Evolutionary conservation across 1,140 invertebrate genomes (phyloP).

Genomic region (Ooceraea biroi): DNA sequence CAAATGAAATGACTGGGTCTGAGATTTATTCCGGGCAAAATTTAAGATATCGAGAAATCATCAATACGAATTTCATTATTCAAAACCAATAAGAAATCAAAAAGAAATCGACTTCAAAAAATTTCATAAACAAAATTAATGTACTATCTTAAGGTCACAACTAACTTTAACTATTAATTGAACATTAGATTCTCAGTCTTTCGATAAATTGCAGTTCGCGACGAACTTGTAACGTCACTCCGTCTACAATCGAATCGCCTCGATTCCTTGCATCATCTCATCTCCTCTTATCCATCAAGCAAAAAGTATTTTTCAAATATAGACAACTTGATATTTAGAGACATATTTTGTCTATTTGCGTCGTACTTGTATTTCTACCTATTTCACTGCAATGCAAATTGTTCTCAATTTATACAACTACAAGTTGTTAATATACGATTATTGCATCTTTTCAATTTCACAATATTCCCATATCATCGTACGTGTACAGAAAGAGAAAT

Average conservation of each 20-base stretch:
- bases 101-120: constrained; percentile 1
- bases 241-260: constrained; percentile 6
- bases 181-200: constrained; percentile 72
- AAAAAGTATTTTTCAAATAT: background rate
- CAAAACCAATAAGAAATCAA: constrained; percentile 1
- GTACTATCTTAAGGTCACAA: constrained; percentile 60
- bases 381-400: background rate
- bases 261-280: background rate
- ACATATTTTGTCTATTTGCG: constrained; percentile 1
- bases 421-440: constrained; percentile 5
- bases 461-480: background rate
- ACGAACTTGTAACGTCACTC: constrained; percentile 40
- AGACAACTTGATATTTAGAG: constrained; percentile 5
- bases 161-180: constrained; percentile 59
- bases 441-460: background rate
- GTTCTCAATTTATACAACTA: constrained; percentile 13
- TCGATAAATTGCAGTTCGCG: constrained; percentile 59
- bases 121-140: constrained; percentile 56
- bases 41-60: constrained; percentile 19
- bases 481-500: background rate
- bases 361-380: background rate
- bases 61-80: background rate
- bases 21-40: background rate
- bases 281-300: background rate
- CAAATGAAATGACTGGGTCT: background rate